These are phyloP conservation scores for Albula glossodonta DNA, from an alignment of 2,113 vertebrate species.

Conservation along the genomic window DNA sequence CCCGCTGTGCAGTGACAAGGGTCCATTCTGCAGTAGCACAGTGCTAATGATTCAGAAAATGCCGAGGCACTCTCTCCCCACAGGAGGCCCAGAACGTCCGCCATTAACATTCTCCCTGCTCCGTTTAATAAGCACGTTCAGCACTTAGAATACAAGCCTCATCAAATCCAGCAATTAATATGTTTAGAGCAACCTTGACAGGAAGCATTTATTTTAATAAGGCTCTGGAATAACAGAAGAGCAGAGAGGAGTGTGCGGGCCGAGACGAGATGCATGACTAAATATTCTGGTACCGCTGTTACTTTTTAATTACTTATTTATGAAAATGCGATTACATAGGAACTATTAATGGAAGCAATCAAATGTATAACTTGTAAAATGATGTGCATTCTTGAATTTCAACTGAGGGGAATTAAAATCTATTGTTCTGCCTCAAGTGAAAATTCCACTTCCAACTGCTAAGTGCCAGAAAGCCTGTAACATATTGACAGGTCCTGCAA, in stretches of 20 bases:
- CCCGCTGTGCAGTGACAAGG: constrained; percentile 43
- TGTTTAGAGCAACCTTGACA: constrained; percentile 54
- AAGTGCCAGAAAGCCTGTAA: constrained; percentile 38
- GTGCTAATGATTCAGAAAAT: constrained; percentile 64
- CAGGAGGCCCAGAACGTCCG: constrained; percentile 40
- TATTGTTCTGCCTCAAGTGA: background rate
- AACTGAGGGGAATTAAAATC: background rate
- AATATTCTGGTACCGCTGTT: background rate
- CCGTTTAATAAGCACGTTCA: constrained; percentile 58
- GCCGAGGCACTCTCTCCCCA: constrained; percentile 51
- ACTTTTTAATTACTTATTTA: background rate
- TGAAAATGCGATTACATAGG: background rate
- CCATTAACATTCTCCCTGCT: constrained; percentile 45
- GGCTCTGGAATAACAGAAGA: constrained; percentile 10
- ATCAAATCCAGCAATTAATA: constrained; percentile 59
- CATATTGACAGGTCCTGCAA: constrained; percentile 36
- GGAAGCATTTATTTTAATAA: constrained; percentile 49
- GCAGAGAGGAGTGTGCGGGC: background rate
- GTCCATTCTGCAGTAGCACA: constrained; percentile 46
- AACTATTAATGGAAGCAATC: background rate
- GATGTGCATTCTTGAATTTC: background rate
- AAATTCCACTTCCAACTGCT: constrained; percentile 46
- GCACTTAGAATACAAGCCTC: constrained; percentile 45
- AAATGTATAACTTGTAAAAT: background rate
- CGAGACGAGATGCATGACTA: background rate